Conservation (phyloP, 2,797 vertebrate species). For the Squalus acanthias region DNA sequence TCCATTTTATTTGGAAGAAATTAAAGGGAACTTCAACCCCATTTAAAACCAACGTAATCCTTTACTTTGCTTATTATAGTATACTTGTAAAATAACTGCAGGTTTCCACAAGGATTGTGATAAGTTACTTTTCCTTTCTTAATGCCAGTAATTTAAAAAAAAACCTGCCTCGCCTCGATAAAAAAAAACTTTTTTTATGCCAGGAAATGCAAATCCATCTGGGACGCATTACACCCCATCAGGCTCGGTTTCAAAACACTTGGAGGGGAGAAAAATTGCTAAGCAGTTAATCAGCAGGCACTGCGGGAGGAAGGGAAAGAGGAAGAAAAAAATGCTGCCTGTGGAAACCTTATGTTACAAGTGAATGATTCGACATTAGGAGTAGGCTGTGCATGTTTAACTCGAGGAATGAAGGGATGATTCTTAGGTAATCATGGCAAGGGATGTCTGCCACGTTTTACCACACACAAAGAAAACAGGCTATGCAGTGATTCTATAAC, state of each 20-base stretch:
- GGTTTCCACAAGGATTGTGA: neutral
- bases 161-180: neutral
- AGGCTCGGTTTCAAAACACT: neutral
- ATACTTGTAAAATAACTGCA: neutral
- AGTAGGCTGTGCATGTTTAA: neutral
- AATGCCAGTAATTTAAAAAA: neutral
- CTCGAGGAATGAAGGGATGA: neutral
- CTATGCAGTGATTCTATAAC: neutral
- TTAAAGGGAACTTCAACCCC: neutral
- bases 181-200: neutral
- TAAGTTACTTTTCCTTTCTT: neutral
- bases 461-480: neutral
- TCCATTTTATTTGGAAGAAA: neutral
- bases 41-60: neutral
- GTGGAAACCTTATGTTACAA: neutral
- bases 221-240: neutral
- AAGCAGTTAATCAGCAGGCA: neutral
- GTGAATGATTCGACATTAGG: neutral
- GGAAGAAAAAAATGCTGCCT: neutral
- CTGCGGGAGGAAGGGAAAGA: neutral
- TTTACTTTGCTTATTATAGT: conserved; percentile 5
- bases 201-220: neutral
- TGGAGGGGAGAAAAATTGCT: neutral
- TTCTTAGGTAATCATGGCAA: neutral
- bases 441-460: neutral